Conservation (phyloP, 2,888 invertebrate genomes). For the Aporophyla nigra region DNA sequence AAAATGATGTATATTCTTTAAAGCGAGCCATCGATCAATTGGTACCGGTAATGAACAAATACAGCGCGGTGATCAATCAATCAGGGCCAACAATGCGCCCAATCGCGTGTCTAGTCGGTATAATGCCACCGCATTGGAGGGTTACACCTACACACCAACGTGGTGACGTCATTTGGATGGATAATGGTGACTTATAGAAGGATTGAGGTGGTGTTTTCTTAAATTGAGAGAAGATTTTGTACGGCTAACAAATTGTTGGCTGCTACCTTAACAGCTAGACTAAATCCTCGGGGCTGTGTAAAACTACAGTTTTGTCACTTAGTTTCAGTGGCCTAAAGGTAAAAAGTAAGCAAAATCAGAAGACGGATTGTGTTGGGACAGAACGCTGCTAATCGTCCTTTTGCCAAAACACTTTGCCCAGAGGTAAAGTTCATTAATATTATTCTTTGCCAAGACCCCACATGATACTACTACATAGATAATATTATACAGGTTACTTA, state of each 20-base stretch:
- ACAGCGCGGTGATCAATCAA: conserved; percentile 61
- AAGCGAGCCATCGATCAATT: conserved; percentile 67
- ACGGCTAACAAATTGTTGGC: background rate
- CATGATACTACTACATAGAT: too few species aligned
- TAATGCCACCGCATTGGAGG: conserved; percentile 34
- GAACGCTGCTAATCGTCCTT: background rate
- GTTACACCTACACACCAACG: conserved; percentile 14
- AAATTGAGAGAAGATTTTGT: conserved; percentile 13
- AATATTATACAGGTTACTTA: conserved; percentile 22
- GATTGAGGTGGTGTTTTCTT: conserved; percentile 14
- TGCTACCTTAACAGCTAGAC: background rate
- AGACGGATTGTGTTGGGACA: background rate
- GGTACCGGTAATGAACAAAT: conserved; percentile 63
- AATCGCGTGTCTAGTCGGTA: conserved; percentile 57
- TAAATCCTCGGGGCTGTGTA: too few species aligned
- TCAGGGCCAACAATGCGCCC: conserved; percentile 60
- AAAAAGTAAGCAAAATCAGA: too few species aligned
- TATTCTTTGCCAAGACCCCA: background rate
- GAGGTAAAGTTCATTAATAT: too few species aligned
- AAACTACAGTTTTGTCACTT: background rate
- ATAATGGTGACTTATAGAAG: conserved; percentile 21
- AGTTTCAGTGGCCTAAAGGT: too few species aligned
- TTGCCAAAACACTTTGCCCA: too few species aligned
- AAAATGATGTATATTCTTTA: conserved; percentile 66
- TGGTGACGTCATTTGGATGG: conserved; percentile 20